phyloP scores from a whole-genome alignment of 2,888 invertebrate species.

The Copidosoma aretas region DNA sequence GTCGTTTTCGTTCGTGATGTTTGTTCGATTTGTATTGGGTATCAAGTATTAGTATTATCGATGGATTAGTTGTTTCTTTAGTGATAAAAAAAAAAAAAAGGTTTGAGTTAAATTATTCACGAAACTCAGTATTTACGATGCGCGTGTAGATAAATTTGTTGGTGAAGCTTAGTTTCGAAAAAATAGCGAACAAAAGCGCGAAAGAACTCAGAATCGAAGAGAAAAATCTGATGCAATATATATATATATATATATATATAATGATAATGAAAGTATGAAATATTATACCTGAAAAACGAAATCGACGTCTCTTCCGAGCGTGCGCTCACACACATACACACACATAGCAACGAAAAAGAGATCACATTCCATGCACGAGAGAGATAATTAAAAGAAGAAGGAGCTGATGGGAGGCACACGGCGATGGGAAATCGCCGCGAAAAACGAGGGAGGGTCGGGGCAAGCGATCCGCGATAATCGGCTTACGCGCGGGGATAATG shows the following conservation, averaged over 20 bases:
- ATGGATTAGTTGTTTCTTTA: no score
- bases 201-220: neutral
- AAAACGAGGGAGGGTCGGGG: conserved; percentile 17
- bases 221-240: no score
- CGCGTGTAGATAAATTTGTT: no score
- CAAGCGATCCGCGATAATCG: conserved; percentile 41
- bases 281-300: neutral
- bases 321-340: neutral
- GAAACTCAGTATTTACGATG: no score
- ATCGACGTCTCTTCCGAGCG: neutral
- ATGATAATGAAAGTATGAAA: no score
- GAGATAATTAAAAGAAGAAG: conserved; percentile 10
- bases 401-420: conserved; percentile 3
- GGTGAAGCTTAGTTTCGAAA: conserved; percentile 15
- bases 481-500: conserved; percentile 31
- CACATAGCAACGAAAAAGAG: conserved; percentile 27
- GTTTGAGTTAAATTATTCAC: no score
- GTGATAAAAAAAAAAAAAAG: neutral
- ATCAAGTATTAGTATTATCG: no score
- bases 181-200: neutral
- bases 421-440: conserved; percentile 30
- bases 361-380: conserved; percentile 14
- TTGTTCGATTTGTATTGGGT: no score
- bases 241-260: no score
- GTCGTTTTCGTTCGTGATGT: no score